Percentiles rank a stretch among this genome's conserved stretches.
phyloP scores from a whole-genome alignment of 2,113 vertebrate genomes.

The Heteronetta atricapilla region DNA sequence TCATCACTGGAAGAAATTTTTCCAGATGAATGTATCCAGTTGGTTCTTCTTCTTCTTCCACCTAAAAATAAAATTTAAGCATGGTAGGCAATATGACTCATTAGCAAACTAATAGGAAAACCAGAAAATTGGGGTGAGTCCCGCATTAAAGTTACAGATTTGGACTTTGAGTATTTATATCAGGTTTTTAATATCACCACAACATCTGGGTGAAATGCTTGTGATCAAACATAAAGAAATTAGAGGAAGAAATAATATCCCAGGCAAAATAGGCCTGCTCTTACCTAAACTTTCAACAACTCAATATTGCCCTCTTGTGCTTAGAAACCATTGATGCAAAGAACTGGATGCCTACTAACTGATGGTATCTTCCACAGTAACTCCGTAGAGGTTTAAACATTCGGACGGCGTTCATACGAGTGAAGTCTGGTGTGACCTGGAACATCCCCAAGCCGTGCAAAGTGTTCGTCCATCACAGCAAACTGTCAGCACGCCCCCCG shows the following conservation, averaged over 20 bases:
- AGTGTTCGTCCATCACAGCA: background rate
- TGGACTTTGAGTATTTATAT: background rate
- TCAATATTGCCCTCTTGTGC: slow-evolving; percentile 75
- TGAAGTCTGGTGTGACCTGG: background rate
- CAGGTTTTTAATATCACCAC: background rate
- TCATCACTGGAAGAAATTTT: slow-evolving; percentile 92
- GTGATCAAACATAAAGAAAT: background rate
- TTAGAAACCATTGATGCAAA: background rate
- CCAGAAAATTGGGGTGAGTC: background rate
- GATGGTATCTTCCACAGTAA: background rate
- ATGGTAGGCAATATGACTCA: background rate
- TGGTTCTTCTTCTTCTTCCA: slow-evolving; percentile 90
- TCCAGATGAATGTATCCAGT: slow-evolving; percentile 84
- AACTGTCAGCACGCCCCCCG: background rate
- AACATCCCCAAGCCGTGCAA: background rate
- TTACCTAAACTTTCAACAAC: slow-evolving; percentile 3
- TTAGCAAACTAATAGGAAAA: background rate
- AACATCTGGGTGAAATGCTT: background rate
- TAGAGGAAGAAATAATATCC: background rate
- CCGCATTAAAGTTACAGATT: background rate
- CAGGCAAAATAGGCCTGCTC: background rate
- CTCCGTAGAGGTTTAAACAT: background rate
- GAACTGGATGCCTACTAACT: background rate
- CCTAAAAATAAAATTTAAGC: slow-evolving; percentile 74
- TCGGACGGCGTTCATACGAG: background rate